Evolutionary conservation across 2,797 vertebrate species (phyloP).

Genomic region (Ibycter americanus): DNA sequence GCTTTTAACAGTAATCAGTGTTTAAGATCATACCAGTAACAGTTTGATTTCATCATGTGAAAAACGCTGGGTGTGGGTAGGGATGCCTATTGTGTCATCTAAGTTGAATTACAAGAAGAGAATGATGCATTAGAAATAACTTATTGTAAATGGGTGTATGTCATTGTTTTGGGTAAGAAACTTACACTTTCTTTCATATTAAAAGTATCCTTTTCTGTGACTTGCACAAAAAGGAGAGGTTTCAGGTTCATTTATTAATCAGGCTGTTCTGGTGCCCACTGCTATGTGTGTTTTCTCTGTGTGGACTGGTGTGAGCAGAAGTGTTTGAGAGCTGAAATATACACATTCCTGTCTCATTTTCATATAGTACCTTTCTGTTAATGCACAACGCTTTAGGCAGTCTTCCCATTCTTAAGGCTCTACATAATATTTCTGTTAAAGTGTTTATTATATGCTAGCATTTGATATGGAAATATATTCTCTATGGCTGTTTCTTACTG

Average conservation of each 20-base stretch:
- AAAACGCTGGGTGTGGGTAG: not conserved
- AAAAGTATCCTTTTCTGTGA: not conserved
- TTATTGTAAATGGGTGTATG: not conserved
- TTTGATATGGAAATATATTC: not conserved
- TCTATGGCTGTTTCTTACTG: not conserved
- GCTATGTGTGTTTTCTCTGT: not conserved
- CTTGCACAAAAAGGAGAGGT: not conserved
- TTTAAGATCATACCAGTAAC: not conserved
- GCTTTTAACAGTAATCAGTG: not conserved
- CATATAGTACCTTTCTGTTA: not conserved
- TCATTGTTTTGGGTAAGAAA: not conserved
- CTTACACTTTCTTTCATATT: not conserved
- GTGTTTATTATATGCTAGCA: not conserved
- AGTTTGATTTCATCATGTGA: not conserved
- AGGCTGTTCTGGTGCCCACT: not conserved
- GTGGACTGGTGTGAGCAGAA: not conserved
- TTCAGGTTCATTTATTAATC: not conserved
- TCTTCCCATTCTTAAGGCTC: not conserved
- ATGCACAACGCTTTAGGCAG: not conserved
- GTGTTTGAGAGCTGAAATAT: not conserved
- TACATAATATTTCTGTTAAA: not conserved
- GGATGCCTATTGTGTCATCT: not conserved
- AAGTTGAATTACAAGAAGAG: not conserved
- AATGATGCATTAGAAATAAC: not conserved
- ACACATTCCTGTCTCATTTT: not conserved